Percentiles rank a stretch among this genome's conserved stretches.
phyloP scores from a whole-genome alignment of 1,140 invertebrate species.

The Sitophilus oryzae region DNA sequence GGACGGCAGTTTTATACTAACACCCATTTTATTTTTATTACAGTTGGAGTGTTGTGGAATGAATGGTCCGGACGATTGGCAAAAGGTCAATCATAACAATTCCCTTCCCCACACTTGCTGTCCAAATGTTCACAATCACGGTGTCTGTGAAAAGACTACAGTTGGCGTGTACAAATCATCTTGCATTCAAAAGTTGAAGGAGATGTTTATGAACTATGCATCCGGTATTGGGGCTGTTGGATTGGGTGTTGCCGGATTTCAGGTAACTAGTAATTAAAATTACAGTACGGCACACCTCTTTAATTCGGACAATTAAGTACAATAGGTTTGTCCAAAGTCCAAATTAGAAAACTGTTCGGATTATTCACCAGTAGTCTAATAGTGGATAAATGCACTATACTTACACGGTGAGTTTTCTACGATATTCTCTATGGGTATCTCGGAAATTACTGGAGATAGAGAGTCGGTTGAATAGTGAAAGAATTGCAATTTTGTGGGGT shows the following conservation, averaged over 20 bases:
- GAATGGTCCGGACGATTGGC: slow-evolving; percentile 62
- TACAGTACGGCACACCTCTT: no score
- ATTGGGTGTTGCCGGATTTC: slow-evolving; percentile 69
- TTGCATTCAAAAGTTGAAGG: slow-evolving; percentile 60
- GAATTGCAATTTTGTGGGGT: no score
- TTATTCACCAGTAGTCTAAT: no score
- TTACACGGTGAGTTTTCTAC: no score
- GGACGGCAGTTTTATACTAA: no score
- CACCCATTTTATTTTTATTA: slow-evolving; percentile 37
- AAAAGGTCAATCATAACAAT: slow-evolving; percentile 48
- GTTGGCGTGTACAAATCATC: slow-evolving; percentile 50
- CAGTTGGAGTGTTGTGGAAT: slow-evolving; percentile 79
- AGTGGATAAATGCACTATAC: no score
- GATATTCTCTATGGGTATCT: no score
- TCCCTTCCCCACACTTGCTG: slow-evolving; percentile 66
- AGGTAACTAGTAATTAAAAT: slow-evolving; percentile 61
- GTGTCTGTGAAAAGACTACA: slow-evolving; percentile 50
- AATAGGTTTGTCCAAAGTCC: no score
- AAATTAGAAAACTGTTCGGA: no score
- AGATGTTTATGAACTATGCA: slow-evolving; percentile 60
- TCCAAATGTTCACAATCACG: slow-evolving; percentile 47
- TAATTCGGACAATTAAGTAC: no score
- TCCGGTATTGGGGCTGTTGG: slow-evolving; percentile 69
- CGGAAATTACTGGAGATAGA: no score
- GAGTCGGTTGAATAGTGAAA: no score